Evolutionary conservation across 2,888 invertebrate species (phyloP), one percentile per base, ranked within the genome.

Genomic region (Syritta pipiens): DNA sequence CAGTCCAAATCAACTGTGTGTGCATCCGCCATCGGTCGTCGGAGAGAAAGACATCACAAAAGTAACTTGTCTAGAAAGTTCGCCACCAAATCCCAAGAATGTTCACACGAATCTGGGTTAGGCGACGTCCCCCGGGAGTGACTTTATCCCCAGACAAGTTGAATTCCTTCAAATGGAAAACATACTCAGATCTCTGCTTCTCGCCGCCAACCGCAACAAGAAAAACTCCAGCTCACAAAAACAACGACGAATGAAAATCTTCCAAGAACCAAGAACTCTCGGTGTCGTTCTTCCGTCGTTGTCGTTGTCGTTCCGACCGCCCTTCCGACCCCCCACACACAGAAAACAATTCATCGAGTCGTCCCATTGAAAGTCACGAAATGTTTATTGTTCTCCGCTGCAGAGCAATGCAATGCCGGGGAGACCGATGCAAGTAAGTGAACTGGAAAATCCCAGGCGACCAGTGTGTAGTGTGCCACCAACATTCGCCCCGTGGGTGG

Each of bases 1-100:
- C 19, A 28, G 5, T 24, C 55, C 19, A 51, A 60, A 53, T 44
- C 49, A 71, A 71, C 24, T 60, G 28, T 32, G 53, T 51, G 32
- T n/a, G 9, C 40, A 60, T 26, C 42, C 22, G 10, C 4, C 7
- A 10, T 59, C 5, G 32, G 24, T 20, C 19, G 44, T 32, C 14
- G 44, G 37, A 32, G 30, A 14, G 22, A 28, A 46, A 74, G 49
- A 79, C 74, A 77, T 69, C 59, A 42, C 30, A 49, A 22, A 48
- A 79, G 59, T 60, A 65, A 77, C 72, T 79, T 79, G 79, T 74
- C 79, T 79, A 53, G 40, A 67, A 79, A 79, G 60, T 79, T 74
- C 26, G 71, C 44, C 22, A 79, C 22, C n/a, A 51, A 63, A 57
- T 57, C 65, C 65, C 30, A 65, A 57, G 72, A 74, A 62, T 79